Evolutionary conservation across 2,888 invertebrate genomes (phyloP), one percentile per base, ranked within the genome.

Genomic region (Leptura quadrifasciata): DNA sequence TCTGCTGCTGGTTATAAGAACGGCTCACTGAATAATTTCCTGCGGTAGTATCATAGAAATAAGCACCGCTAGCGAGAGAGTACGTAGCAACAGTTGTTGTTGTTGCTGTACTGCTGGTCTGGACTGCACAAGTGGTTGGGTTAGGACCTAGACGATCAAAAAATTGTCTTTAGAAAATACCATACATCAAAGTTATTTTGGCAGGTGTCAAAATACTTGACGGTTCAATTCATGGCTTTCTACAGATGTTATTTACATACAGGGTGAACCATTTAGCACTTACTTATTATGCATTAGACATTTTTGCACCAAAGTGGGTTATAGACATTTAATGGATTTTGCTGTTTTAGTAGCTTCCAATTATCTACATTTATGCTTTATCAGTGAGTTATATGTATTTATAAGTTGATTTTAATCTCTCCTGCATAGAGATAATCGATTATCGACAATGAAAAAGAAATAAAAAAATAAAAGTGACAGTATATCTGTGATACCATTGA

Each of bases 31-130:
- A 82, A 80, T 87, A 88, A 74, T 84, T 85, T 31, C 85, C 85
- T 2, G 86, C 78, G n/a, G 87, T 82, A 35, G 76, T 79, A 76
- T 89, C 89, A 76, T 89, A 89, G 80, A 88, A 88, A 76, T 88
- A 89, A 27, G 89, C 82, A 75, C 87, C 86, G 72, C 85, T 84
- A 2, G 87, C 84, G 63, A 89, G 78, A 5, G 88, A 86, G 80
- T 89, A 89, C 4, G 89, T 85, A 5, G 88, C 81, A 5, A 86
- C 87, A 6, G 86, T 85, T 63, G 88, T 85, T 9, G 87, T 84
- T 61, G 86, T 83, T 27, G 85, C 80, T 58, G 82, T 82, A 18
- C 83, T 83, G 76, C 82, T 83, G 63, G 86, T 81, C 81, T 85
- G 86, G 17, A 82, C 81, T 60, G 83, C 77, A 78, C 74, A 82